phyloP scores from a whole-genome alignment of 2,797 vertebrate species.

The Emys orbicularis region DNA sequence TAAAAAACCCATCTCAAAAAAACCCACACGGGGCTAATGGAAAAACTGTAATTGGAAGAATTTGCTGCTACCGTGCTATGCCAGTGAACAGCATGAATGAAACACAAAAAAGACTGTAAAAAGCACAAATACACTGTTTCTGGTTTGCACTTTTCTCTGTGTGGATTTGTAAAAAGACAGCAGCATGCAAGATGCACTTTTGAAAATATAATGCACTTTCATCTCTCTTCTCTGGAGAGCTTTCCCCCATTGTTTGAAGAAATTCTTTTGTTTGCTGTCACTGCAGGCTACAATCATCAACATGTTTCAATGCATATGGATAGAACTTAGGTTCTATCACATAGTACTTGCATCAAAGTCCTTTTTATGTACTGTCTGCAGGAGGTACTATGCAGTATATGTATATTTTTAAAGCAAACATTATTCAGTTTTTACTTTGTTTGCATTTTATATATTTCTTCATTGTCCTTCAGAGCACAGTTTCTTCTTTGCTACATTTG shows the following conservation, averaged over 20 bases:
- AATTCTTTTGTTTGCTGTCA: not conserved
- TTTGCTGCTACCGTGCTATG: not conserved
- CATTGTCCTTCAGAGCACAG: not conserved
- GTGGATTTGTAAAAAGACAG: constrained; percentile 20
- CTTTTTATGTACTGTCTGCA: constrained; percentile 37
- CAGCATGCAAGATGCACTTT: constrained; percentile 64
- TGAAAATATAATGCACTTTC: constrained; percentile 78
- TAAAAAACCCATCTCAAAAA: constrained; percentile 4
- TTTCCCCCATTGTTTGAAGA: constrained; percentile 49
- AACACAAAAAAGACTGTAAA: constrained; percentile 39
- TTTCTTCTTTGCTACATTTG: constrained; percentile 15
- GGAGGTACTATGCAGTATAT: not conserved
- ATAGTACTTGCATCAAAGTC: not conserved
- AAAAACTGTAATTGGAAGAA: constrained; percentile 44
- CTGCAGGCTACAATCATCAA: constrained; percentile 23
- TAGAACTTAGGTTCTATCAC: constrained; percentile 24
- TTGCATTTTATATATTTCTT: not conserved
- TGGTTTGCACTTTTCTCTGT: constrained; percentile 51
- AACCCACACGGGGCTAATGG: not conserved
- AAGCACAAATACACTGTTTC: constrained; percentile 57
- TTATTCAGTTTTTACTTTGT: not conserved
- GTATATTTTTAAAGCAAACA: constrained; percentile 13
- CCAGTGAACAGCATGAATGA: not conserved
- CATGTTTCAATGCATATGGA: constrained; percentile 38
- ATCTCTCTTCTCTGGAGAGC: constrained; percentile 54